Conservation (phyloP, 2,113 vertebrate genomes). For the Rhinolophus ferrumequinum region DNA sequence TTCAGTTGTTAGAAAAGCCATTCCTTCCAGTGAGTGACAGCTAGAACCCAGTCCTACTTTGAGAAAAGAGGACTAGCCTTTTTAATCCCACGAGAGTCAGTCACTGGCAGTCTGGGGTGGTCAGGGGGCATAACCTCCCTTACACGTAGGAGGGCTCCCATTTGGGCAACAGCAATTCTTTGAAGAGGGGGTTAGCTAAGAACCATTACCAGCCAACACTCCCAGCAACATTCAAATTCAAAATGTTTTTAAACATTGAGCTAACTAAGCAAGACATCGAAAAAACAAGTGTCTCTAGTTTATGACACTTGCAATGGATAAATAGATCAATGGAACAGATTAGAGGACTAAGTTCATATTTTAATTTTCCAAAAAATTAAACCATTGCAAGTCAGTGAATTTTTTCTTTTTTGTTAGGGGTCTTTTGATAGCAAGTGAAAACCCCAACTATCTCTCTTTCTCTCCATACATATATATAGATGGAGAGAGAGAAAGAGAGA, state of each 20-base stretch:
- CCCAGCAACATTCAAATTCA: conserved; percentile 21
- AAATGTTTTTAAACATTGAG: background rate
- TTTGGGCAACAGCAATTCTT: background rate
- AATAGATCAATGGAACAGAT: background rate
- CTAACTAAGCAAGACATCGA: background rate
- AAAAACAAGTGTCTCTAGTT: conserved; percentile 33
- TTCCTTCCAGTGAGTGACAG: background rate
- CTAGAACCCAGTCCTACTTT: background rate
- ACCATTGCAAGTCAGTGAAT: conserved; percentile 1
- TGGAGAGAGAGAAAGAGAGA: no score
- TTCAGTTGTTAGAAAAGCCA: background rate
- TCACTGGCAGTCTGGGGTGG: background rate
- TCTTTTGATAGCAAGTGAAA: conserved; percentile 13
- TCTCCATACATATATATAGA: no score
- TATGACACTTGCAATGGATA: background rate
- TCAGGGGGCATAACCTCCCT: background rate
- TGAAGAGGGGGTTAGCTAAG: background rate
- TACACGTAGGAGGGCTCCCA: background rate
- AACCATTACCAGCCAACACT: background rate
- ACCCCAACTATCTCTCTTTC: background rate
- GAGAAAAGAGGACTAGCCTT: background rate
- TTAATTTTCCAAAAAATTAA: background rate
- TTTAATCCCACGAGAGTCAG: background rate
- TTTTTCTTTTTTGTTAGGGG: background rate
- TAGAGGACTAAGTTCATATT: background rate